Conservation (phyloP, 2,888 invertebrate species). For the Podotricha telesiphe region DNA sequence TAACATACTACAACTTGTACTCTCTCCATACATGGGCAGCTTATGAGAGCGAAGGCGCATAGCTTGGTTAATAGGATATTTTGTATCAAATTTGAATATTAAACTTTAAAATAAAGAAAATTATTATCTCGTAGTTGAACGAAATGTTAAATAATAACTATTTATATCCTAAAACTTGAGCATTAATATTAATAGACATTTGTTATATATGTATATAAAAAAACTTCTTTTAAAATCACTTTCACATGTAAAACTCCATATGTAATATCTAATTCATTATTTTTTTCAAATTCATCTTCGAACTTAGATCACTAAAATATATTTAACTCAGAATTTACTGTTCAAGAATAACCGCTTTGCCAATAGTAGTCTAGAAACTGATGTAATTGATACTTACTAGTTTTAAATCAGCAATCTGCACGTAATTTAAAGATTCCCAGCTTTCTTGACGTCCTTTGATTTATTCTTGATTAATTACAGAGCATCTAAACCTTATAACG, state of each 20-base stretch:
- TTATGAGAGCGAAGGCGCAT: conserved; percentile 27
- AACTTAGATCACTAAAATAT: too few species aligned
- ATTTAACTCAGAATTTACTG: too few species aligned
- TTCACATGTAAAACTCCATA: too few species aligned
- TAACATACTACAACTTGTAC: conserved; percentile 34
- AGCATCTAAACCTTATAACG: conserved; percentile 54
- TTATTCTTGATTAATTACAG: conserved; percentile 70
- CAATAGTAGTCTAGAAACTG: conserved; percentile 46
- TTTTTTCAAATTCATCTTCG: too few species aligned
- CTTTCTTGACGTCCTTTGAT: conserved; percentile 55
- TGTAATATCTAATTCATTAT: too few species aligned
- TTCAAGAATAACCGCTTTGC: too few species aligned
- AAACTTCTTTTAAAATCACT: too few species aligned
- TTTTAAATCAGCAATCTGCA: conserved; percentile 62
- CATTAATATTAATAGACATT: too few species aligned
- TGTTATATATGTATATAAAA: too few species aligned
- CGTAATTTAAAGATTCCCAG: conserved; percentile 51
- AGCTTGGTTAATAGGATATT: conserved; percentile 32
- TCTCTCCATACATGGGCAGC: conserved; percentile 25
- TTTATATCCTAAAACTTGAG: too few species aligned
- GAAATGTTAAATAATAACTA: too few species aligned
- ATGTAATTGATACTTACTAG: conserved; percentile 55
- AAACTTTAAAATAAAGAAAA: conserved; percentile 15
- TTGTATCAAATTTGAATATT: conserved; percentile 34
- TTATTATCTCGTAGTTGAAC: background rate